Conservation (phyloP, 2,797 vertebrate species). For the Menidia menidia region DNA sequence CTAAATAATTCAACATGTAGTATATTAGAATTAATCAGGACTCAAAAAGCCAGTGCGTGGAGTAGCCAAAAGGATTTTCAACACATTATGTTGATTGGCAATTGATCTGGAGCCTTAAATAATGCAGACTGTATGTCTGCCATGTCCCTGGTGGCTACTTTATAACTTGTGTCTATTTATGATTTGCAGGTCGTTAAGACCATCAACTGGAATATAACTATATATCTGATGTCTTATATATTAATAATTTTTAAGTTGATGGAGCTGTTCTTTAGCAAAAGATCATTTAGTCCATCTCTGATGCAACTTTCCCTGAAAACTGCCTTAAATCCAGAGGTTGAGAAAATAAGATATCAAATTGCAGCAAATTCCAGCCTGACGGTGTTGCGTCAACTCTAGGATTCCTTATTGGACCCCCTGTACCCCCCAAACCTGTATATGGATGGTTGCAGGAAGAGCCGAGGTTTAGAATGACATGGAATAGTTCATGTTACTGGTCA, state of each 20-base stretch:
- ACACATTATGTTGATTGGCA: slow-evolving; percentile 34
- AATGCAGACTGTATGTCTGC: slow-evolving; percentile 9
- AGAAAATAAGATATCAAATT: slow-evolving; percentile 13
- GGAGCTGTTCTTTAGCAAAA: slow-evolving; percentile 16
- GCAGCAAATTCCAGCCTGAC: neutral
- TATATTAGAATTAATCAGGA: slow-evolving; percentile 20
- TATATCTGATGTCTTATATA: neutral
- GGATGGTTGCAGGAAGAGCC: neutral
- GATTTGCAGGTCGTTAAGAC: slow-evolving; percentile 8
- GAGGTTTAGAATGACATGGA: neutral
- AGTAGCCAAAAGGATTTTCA: slow-evolving; percentile 25
- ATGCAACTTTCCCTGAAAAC: slow-evolving; percentile 33
- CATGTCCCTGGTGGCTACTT: slow-evolving; percentile 1
- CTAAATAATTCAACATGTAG: slow-evolving; percentile 32
- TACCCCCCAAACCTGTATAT: neutral
- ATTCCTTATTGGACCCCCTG: neutral
- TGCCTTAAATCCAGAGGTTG: slow-evolving; percentile 7
- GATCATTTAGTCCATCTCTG: slow-evolving; percentile 6
- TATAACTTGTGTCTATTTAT: slow-evolving; percentile 14
- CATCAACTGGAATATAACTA: slow-evolving; percentile 5
- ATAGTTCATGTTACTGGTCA: neutral
- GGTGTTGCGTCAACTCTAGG: neutral
- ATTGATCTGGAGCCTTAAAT: slow-evolving; percentile 24
- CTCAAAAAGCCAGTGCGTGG: slow-evolving; percentile 18
- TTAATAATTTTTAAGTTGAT: neutral